These are phyloP conservation scores for Lophius piscatorius DNA, from an alignment of 2,113 vertebrate species.

Conservation along the genomic window DNA sequence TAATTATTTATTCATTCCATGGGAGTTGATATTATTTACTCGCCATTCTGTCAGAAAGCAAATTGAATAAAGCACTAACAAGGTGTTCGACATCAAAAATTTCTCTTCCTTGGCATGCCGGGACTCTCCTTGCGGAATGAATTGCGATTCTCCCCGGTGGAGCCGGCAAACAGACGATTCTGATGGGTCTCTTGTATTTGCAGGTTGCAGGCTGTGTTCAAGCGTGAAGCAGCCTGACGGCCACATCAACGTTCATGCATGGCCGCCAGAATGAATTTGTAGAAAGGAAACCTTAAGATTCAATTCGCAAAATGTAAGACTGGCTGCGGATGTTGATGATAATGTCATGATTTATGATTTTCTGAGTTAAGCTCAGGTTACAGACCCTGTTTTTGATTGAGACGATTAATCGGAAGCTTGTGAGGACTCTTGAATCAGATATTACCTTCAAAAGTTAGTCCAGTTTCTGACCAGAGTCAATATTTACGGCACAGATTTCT, in stretches of 20 bases:
- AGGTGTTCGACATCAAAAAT: conserved; percentile 16
- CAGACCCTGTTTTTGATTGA: too few species aligned
- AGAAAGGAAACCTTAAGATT: too few species aligned
- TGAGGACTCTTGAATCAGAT: neutral
- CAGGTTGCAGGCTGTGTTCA: neutral
- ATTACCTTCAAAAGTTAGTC: conserved; percentile 1
- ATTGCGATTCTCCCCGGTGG: neutral
- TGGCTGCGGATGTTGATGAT: too few species aligned
- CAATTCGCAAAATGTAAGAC: too few species aligned
- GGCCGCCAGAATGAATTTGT: conserved; percentile 9
- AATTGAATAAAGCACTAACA: conserved; percentile 3
- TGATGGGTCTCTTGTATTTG: conserved; percentile 18
- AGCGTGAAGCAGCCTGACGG: conserved; percentile 5
- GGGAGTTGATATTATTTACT: conserved; percentile 39
- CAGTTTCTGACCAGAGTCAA: too few species aligned
- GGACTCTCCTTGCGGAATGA: neutral
- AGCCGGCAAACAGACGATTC: neutral
- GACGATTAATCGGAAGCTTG: too few species aligned
- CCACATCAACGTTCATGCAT: neutral
- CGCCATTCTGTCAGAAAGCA: neutral
- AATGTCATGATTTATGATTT: too few species aligned
- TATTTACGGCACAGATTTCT: too few species aligned
- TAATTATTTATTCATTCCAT: too few species aligned
- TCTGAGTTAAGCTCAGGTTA: too few species aligned
- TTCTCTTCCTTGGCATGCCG: neutral